Evolutionary conservation across 2,113 vertebrate genomes (phyloP), one percentile per base, ranked within the genome.

Genomic region (Haemorhous mexicanus): DNA sequence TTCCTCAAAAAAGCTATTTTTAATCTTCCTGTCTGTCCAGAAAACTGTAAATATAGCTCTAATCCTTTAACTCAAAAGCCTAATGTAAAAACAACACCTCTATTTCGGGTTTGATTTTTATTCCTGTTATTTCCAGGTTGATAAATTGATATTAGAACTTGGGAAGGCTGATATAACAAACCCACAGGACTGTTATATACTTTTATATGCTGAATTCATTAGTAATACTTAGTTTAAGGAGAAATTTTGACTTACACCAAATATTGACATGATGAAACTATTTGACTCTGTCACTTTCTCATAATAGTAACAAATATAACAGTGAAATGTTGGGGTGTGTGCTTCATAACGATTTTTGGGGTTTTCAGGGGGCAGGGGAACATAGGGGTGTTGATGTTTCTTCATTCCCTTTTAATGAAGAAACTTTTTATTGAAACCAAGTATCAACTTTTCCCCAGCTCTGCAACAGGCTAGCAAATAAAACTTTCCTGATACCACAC

Each of bases 321-420:
- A 58, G 26, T 43, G n/a, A 79, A 79, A 87, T 7, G 2, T 16
- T 63, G 13, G 14, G 44, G 5, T 28, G 13, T 37, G 21, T 64
- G 5, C 13, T 67, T 50, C 30, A 27, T 21, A 50, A 20, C 4
- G 10, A 6, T 20, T 28, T 84, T 12, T 5, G 3, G 5, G 9
- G 6, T n/a, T 49, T 53, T 53, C 0, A 2, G 17, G 28, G 17
- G 52, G 52, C 52, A 53, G 3, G 28, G 28, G 17, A 53, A 53
- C 7, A 4, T 19, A 19, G 5, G 4, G 3, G 0, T 11, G 5
- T 20, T 41, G 22, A 15, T 61, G 7, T 14, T 56, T 59, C 59
- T 69, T 63, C 39, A 24, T 32, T 91, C 33, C 1, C 8, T 74
- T 55, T 44, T 61, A 55, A 64, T 27, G 19, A 69, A 86, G 16